Base-by-base conservation (phyloP, 1,140 invertebrate genomes). In the Latrodectus geometricus region DNA sequence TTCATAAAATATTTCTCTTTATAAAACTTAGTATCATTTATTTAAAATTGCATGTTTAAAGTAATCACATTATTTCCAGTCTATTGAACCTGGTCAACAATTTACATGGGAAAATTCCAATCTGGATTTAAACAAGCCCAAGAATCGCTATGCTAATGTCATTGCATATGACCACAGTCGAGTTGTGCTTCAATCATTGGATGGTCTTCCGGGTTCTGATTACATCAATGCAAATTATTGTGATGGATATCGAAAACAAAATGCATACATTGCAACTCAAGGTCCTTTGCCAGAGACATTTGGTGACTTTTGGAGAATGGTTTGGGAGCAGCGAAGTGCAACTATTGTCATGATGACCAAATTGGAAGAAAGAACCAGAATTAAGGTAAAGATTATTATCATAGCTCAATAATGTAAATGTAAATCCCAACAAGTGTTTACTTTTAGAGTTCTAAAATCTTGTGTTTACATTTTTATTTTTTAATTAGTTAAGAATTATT, bases 41-140 rank as follows among this genome's bases (percentile, higher is more conserved):
- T 17, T 17, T 69, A 69, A 20, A 14, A 74, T 23, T 74, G 23
- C 35, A 4, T 9, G 49, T 35, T 1, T 35, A 56, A 23, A 78
- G 4, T n/a, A 79, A 68, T 83, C n/a, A 50, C 35, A 0, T 48
- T 73, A 15, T 75, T 78, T 20, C 17, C 21, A 88, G 91, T 97
- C 96, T 87, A 99, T 99, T 85, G 98, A 99, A 91, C 98, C 98
- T 9, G 98, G 98, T 0, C 98, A 99, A 90, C 98, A 99, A 91
- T 99, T 99, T 91, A 99, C 98, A 4, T 99, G 99, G 99, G 98
- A 99, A 90, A 96, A 99, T 91, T 99, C 98, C 0, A 99, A 97
- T 90, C 94, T 98, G 93, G 98, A 99, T 91, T 94, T 98, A 0
- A 99, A 99, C 90, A 99, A 99, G 90, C 96, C 97, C 0, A 99